Percentiles rank a stretch among this genome's conserved stretches.
These are phyloP conservation scores for Nipponacmea schrenckii DNA, from an alignment of 2,888 invertebrate genomes.

Conservation along the genomic window DNA sequence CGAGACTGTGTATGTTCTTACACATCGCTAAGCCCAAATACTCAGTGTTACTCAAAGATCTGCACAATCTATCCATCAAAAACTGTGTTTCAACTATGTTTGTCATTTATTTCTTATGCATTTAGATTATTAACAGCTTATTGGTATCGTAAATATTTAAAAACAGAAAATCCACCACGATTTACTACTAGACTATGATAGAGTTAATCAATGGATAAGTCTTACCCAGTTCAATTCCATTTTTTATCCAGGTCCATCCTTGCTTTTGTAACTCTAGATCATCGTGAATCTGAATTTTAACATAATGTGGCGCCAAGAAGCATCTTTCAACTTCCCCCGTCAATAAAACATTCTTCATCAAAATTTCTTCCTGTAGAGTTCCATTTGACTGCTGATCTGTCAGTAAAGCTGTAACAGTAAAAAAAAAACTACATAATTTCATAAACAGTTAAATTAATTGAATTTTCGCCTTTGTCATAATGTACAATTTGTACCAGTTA, in stretches of 20 bases:
- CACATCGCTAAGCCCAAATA: too few species aligned
- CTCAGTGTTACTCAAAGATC: too few species aligned
- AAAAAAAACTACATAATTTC: too few species aligned
- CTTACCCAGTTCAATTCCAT: not conserved
- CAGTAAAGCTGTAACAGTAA: not conserved
- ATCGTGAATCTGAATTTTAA: not conserved
- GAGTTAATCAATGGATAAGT: conserved; percentile 43
- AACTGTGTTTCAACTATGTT: too few species aligned
- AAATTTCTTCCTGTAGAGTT: conserved; percentile 1
- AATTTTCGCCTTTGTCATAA: too few species aligned
- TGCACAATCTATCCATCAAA: too few species aligned
- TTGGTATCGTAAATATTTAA: not conserved
- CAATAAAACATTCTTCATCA: not conserved
- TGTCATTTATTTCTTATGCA: too few species aligned
- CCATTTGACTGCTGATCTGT: not conserved
- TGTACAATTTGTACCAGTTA: too few species aligned
- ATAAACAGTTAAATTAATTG: too few species aligned
- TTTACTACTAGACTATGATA: conserved; percentile 55
- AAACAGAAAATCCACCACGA: conserved; percentile 34
- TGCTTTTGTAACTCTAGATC: not conserved
- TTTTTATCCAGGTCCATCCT: conserved; percentile 4
- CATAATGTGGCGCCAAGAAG: conserved; percentile 5
- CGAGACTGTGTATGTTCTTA: too few species aligned
- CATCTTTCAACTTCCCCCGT: conserved; percentile 4
- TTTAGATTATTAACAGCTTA: not conserved